phyloP scores from a whole-genome alignment of 2,888 invertebrate genomes.

The Tipula unca region DNA sequence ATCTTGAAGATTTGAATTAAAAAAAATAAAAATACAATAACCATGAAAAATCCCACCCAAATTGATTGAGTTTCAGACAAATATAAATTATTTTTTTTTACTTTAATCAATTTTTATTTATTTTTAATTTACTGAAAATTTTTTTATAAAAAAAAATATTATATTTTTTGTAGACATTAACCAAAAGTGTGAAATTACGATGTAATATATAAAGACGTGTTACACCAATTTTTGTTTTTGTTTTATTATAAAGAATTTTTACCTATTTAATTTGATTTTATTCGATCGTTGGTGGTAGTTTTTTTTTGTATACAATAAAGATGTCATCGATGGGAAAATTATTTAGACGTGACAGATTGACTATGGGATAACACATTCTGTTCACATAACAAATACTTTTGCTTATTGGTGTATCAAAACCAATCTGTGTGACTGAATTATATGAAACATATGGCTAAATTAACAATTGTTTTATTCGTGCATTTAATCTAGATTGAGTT shows the following conservation, averaged over 20 bases:
- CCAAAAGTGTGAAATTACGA: background rate
- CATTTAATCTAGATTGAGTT: too few species aligned
- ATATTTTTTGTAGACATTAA: background rate
- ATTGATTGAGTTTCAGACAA: background rate
- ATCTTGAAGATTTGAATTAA: background rate
- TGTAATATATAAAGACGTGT: background rate
- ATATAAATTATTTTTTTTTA: background rate
- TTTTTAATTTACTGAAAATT: background rate
- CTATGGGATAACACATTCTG: too few species aligned
- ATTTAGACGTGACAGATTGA: too few species aligned
- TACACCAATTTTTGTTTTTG: background rate
- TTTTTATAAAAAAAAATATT: background rate
- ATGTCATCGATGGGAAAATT: too few species aligned
- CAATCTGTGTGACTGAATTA: too few species aligned
- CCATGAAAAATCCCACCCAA: conserved; percentile 8
- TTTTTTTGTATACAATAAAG: too few species aligned
- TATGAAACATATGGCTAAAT: too few species aligned
- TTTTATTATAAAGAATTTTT: background rate
- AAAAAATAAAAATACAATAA: background rate
- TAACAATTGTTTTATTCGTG: too few species aligned
- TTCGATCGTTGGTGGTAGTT: background rate
- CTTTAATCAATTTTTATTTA: background rate
- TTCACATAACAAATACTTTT: too few species aligned
- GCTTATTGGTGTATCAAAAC: too few species aligned
- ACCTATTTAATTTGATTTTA: background rate